phyloP scores from a whole-genome alignment of 1,140 invertebrate species.

The Steinernema khuongi region DNA sequence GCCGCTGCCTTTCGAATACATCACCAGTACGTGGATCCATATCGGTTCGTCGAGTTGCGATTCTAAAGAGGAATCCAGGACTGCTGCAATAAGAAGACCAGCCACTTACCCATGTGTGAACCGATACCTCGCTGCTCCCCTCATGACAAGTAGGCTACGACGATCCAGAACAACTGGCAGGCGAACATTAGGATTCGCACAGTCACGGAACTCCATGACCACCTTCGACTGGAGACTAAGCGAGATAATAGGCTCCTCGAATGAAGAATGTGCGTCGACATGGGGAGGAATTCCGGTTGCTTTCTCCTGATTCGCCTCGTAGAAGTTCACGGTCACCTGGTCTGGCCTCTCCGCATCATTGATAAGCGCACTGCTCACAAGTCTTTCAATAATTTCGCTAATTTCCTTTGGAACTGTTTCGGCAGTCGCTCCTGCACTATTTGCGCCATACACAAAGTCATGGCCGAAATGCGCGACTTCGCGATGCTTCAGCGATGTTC shows the following conservation, averaged over 20 bases:
- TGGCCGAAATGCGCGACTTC: too few species aligned
- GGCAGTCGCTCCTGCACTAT: too few species aligned
- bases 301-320: conserved; percentile 80
- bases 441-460: too few species aligned
- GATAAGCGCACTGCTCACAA: too few species aligned
- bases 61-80: conserved; percentile 66
- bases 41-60: conserved; percentile 77
- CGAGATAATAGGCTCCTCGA: conserved; percentile 79
- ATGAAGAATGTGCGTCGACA: conserved; percentile 86
- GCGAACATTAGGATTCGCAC: conserved; percentile 63
- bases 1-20: conserved; percentile 62
- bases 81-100: conserved; percentile 16
- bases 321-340: conserved; percentile 86
- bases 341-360: too few species aligned
- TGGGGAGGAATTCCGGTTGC: conserved; percentile 80
- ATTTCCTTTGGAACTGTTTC: too few species aligned
- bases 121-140: conserved; percentile 69
- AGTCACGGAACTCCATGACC: conserved; percentile 80
- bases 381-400: too few species aligned
- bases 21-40: conserved; percentile 63
- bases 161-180: neutral
- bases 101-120: conserved; percentile 61
- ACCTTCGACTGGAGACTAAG: conserved; percentile 72
- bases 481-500: too few species aligned
- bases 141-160: conserved; percentile 67